Evolutionary conservation across 2,113 vertebrate genomes (phyloP).

Genomic region (Apteryx owenii): DNA sequence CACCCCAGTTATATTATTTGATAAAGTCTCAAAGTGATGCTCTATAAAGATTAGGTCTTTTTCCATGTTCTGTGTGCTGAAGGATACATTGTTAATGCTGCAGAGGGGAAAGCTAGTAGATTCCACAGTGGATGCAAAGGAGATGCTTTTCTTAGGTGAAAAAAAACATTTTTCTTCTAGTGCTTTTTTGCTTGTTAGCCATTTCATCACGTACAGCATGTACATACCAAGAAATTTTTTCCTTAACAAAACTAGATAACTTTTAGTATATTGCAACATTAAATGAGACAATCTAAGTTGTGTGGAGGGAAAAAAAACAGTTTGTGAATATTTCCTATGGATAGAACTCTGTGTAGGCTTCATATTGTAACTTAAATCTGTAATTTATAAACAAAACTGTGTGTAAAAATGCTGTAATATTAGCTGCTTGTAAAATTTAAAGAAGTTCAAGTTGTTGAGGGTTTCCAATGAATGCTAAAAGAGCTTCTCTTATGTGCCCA

Average conservation of each 20-base stretch:
- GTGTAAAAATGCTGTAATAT: constrained; percentile 88
- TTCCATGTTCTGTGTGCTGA: not conserved
- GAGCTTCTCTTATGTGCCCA: constrained; percentile 84
- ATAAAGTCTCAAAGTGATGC: constrained; percentile 38
- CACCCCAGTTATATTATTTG: not conserved
- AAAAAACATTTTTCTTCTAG: not conserved
- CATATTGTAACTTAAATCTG: constrained; percentile 76
- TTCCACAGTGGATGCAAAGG: constrained; percentile 1
- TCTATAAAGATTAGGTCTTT: constrained; percentile 34
- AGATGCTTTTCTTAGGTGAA: not conserved
- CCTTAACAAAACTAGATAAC: constrained; percentile 14
- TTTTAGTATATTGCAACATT: constrained; percentile 36
- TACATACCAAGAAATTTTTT: constrained; percentile 31
- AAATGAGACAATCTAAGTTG: constrained; percentile 70
- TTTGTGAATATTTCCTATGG: constrained; percentile 81
- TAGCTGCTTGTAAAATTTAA: constrained; percentile 90
- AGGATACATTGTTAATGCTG: not conserved
- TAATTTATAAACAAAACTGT: constrained; percentile 78
- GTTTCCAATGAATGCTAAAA: constrained; percentile 84
- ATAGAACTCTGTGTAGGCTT: constrained; percentile 72
- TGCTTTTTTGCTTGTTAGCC: constrained; percentile 18
- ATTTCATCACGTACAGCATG: constrained; percentile 20
- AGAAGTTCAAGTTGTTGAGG: constrained; percentile 76
- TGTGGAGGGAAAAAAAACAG: constrained; percentile 30
- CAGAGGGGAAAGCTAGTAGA: not conserved